Evolutionary conservation across 2,113 vertebrate genomes (phyloP), one percentile per base, ranked within the genome.

Genomic region (Setophaga coronata): DNA sequence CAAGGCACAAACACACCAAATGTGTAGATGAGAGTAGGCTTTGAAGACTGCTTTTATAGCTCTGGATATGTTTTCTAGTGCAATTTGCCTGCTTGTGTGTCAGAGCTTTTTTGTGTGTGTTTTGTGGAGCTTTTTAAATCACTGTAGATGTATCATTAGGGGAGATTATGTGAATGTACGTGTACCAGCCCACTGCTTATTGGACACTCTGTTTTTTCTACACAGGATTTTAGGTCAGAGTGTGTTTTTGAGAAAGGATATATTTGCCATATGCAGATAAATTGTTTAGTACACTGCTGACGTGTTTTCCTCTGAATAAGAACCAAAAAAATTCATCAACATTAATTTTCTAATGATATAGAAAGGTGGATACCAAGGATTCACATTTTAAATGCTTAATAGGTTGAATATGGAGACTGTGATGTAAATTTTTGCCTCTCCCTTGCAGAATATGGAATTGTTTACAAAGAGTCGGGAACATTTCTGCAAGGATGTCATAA

Each of bases 401-500:
- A 11, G 13, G 2, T 42, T 72, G 66, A 79, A 10, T 66, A 33
- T 71, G 60, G 43, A 61, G 83, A 77, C 34, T 33, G 7, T 7
- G 53, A 77, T 48, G 40, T 64, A 56, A 62, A 74, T 64, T 78
- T 91, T 61, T 81, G 89, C 65, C 21, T 93, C 31, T 77, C 79
- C 53, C 62, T 85, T 92, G 56, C 40, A 81, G 67, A 43, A 25
- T 82, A 87, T 71, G 36, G 66, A 87, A 33, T 87, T 94, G 69
- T 92, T 96, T 95, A 87, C 61, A n/a, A 18, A 58, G 70, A 89
- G n/a, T 67, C 31, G 18, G 4, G 33, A 88, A 24, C 47, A 42
- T 61, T 93, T 92, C 60, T 95, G 72, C 28, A 73, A 81, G 53
- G 57, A 72, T 93, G 72, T 92, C 64, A 71, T 93, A 88, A 92